Base-by-base conservation (phyloP, 2,797 vertebrate species). In the Gobio occitaniae region DNA sequence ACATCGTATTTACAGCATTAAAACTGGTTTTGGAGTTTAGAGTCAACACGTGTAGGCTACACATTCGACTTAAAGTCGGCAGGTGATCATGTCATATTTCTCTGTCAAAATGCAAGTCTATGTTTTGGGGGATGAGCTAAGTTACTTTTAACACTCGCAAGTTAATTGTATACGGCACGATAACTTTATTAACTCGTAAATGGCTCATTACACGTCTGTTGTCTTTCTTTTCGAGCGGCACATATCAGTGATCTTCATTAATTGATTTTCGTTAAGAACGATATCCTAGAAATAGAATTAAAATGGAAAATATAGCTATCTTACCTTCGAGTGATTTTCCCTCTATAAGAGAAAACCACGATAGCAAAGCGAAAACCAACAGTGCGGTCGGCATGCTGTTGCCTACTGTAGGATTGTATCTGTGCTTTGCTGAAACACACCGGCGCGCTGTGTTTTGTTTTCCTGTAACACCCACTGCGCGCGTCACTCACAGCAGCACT, bases 271-370 rank as follows among this genome's bases (percentile, higher is more conserved):
- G 3, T 48, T 17, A 29, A 72, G n/a, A 72, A 15, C 66, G 36
- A 41, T 41, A 21, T 32, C 5, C 25, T 15, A 15, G 12, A 25
- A 63, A 29, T 25, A 5, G 17, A 41, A 48, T 29, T 48, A 72
- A 50, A 72, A 50, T 50, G 7, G 3, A 16, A 29, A 1, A 72
- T 19, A 36, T 38, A 2, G 59, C 17, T 10, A 6, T 52, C 5
- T 75, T 75, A 75, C 72, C 72, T 75, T 50, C 8, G 70, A 50
- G 8, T 50, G 47, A 17, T 44, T 9, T 72, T 71, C 69, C 69
- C 9, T 52, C 4, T 29, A 19, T 19, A 52, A 19, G 9, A 7
- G 2, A 19, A 54, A 52, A 21, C 8, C 48, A 54, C 16, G 5
- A 12, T 3, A 75, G 9, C 4, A 75, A 36, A 19, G 9, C 25